Conservation (phyloP, 2,888 invertebrate genomes). For the Orchesellides sinensis region DNA sequence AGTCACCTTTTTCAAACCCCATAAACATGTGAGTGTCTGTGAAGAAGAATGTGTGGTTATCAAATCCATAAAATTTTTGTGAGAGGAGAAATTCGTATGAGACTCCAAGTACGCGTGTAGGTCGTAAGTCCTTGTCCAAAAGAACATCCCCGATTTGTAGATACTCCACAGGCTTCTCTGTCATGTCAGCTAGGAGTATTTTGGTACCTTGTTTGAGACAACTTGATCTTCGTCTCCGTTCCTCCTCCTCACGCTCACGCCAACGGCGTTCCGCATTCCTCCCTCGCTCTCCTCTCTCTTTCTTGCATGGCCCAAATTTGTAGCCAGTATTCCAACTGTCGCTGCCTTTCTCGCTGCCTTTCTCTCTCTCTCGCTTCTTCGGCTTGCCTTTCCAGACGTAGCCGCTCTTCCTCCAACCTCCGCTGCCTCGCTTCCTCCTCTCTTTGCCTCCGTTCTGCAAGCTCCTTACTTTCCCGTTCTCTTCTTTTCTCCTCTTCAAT, state of each 20-base stretch:
- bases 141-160: conserved; percentile 57
- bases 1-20: conserved; percentile 4
- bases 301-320: too few species aligned
- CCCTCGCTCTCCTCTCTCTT: too few species aligned
- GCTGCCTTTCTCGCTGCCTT: background rate
- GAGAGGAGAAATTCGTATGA: conserved; percentile 31
- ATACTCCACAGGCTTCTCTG: conserved; percentile 47
- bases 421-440: background rate
- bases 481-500: background rate
- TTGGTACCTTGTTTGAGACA: conserved; percentile 61
- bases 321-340: too few species aligned
- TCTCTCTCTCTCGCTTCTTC: background rate
- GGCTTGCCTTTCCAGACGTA: background rate
- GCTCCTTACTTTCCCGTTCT: background rate
- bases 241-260: background rate
- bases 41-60: conserved; percentile 41
- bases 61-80: conserved; percentile 64
- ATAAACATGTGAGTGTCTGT: conserved; percentile 55
- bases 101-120: conserved; percentile 43
- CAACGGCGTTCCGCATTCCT: too few species aligned
- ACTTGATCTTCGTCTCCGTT: background rate
- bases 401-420: background rate
- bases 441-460: background rate
- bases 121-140: conserved; percentile 55
- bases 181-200: conserved; percentile 49